Evolutionary conservation across 2,888 invertebrate species (phyloP).

Genomic region (Amphipoea lucens): DNA sequence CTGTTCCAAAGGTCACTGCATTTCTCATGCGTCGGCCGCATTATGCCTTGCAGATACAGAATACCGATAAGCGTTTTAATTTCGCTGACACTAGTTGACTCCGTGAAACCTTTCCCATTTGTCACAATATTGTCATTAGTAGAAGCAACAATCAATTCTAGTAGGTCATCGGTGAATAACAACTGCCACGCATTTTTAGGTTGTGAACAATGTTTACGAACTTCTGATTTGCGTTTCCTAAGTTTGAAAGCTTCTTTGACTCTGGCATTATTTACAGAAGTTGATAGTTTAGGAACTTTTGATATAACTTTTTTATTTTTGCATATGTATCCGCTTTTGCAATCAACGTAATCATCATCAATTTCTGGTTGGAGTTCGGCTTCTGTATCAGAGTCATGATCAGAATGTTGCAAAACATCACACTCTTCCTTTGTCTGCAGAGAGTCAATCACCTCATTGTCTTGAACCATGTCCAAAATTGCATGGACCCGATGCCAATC

Average conservation of each 20-base stretch:
- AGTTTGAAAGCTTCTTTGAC: conserved; percentile 71
- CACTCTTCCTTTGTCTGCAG: conserved; percentile 84
- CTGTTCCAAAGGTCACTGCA: conserved; percentile 83
- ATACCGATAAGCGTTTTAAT: conserved; percentile 85
- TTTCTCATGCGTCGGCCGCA: conserved; percentile 84
- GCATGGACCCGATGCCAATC: conserved; percentile 89
- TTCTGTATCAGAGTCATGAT: conserved; percentile 86
- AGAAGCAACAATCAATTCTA: conserved; percentile 83
- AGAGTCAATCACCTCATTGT: conserved; percentile 85
- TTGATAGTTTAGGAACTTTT: conserved; percentile 74
- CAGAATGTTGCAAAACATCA: conserved; percentile 83
- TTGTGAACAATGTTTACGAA: conserved; percentile 71
- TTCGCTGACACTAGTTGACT: conserved; percentile 78
- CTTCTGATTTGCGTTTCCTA: conserved; percentile 74
- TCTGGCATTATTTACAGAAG: conserved; percentile 68
- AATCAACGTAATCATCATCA: conserved; percentile 76
- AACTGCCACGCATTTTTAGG: conserved; percentile 85
- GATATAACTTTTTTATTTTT: conserved; percentile 77
- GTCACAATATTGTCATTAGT: conserved; percentile 83
- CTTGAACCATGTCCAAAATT: conserved; percentile 87
- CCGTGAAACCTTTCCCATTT: conserved; percentile 66
- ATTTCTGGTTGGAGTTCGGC: conserved; percentile 78
- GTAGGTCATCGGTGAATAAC: conserved; percentile 83
- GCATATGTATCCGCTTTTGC: conserved; percentile 80
- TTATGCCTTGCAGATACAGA: conserved; percentile 85